A percentile compares a stretch with the other conserved stretches of the same genome.
These are phyloP conservation scores for Octonoba sinensis DNA, from an alignment of 2,888 invertebrate genomes.

Conservation along the genomic window DNA sequence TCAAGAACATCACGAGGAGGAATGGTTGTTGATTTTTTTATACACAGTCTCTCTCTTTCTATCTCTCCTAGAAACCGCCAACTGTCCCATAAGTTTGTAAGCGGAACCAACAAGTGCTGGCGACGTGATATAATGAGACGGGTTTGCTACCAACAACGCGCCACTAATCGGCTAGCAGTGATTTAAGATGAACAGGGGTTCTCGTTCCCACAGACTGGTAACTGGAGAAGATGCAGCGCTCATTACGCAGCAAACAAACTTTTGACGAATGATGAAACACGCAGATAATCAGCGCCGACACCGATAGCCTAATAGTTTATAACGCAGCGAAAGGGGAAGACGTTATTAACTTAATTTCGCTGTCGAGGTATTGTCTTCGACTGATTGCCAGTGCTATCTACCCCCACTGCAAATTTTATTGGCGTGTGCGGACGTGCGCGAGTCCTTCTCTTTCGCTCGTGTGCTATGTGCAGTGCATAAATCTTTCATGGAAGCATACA, in stretches of 20 bases:
- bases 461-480: slow-evolving; percentile 40
- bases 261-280: slow-evolving; percentile 63
- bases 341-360: slow-evolving; percentile 65
- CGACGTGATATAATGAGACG: slow-evolving; percentile 59
- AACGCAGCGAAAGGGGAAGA: slow-evolving; percentile 23
- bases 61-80: slow-evolving; percentile 31
- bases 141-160: slow-evolving; percentile 35
- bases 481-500: slow-evolving; percentile 63
- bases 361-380: slow-evolving; percentile 57
- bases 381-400: slow-evolving; percentile 25
- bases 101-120: slow-evolving; percentile 63
- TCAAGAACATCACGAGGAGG: slow-evolving; percentile 14
- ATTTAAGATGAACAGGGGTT: slow-evolving; percentile 59
- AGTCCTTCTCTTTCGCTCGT: background rate
- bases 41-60: background rate
- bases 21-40: slow-evolving; percentile 23
- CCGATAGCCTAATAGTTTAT: slow-evolving; percentile 57
- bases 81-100: slow-evolving; percentile 65
- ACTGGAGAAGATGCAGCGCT: slow-evolving; percentile 43
- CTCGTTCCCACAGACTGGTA: slow-evolving; percentile 50
- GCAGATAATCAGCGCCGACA: slow-evolving; percentile 50
- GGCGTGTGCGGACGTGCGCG: slow-evolving; percentile 54
- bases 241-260: slow-evolving; percentile 63
- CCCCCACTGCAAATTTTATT: slow-evolving; percentile 44
- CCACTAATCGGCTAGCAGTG: slow-evolving; percentile 45